phyloP scores from a whole-genome alignment of 2,888 invertebrate species.

The Lepidochitona cinerea region DNA sequence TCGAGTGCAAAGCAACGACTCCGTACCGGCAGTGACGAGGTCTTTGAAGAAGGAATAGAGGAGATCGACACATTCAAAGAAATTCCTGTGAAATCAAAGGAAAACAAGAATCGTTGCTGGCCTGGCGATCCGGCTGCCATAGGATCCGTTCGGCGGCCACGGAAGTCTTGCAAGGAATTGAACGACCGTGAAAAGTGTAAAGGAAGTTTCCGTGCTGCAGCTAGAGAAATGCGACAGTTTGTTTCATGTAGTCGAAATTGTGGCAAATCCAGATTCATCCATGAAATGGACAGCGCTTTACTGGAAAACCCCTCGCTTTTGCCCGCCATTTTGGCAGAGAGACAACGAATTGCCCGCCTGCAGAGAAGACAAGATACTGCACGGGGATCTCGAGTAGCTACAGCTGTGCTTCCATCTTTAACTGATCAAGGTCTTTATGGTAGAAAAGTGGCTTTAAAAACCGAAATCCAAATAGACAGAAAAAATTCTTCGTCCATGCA shows the following conservation, averaged over 20 bases:
- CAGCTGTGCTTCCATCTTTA: no score
- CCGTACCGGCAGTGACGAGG: no score
- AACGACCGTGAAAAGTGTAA: constrained; percentile 27
- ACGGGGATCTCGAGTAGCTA: no score
- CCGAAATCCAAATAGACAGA: no score
- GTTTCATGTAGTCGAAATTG: constrained; percentile 25
- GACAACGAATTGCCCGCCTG: neutral
- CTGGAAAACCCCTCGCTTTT: constrained; percentile 32
- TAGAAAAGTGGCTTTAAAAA: no score
- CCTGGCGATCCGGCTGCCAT: constrained; percentile 30
- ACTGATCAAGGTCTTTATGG: no score
- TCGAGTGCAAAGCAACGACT: neutral
- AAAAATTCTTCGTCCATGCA: no score
- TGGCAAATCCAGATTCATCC: constrained; percentile 22
- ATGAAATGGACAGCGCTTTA: constrained; percentile 35
- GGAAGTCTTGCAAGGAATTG: constrained; percentile 27
- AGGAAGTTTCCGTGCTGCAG: constrained; percentile 29
- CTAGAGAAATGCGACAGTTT: constrained; percentile 18
- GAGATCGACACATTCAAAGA: neutral
- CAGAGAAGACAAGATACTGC: neutral
- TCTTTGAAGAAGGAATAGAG: neutral
- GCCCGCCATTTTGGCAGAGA: constrained; percentile 15
- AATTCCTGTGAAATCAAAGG: neutral
- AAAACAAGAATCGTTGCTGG: constrained; percentile 9
- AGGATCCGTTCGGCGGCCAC: constrained; percentile 26